Evolutionary conservation across 2,113 vertebrate genomes (phyloP).

Genomic region (Lepus americanus): DNA sequence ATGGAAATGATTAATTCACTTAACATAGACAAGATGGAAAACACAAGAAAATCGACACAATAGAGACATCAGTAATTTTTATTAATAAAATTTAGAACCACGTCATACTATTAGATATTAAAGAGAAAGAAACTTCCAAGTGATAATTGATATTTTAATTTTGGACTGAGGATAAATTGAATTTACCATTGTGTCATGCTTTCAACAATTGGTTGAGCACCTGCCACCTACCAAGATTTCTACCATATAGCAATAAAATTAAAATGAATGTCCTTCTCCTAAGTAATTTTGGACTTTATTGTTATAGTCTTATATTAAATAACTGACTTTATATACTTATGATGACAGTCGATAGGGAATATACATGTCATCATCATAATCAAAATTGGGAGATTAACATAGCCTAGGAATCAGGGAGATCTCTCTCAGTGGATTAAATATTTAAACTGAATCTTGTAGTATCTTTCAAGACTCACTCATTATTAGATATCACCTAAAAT

Average conservation of each 20-base stretch:
- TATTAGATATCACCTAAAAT: background rate
- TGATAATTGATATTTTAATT: background rate
- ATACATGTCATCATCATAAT: background rate
- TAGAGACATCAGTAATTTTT: background rate
- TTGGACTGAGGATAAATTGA: background rate
- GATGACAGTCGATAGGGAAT: background rate
- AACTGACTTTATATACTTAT: background rate
- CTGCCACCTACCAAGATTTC: background rate
- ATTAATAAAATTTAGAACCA: background rate
- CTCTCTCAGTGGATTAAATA: background rate
- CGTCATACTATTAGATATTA: background rate
- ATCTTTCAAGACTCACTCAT: background rate
- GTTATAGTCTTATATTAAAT: background rate
- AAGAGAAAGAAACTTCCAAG: background rate
- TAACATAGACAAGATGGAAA: background rate
- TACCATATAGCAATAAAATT: background rate
- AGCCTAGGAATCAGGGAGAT: background rate
- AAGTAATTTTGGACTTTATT: background rate
- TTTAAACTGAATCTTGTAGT: background rate
- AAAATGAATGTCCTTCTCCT: background rate
- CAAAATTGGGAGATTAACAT: background rate
- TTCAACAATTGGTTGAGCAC: background rate
- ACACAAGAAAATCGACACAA: background rate
- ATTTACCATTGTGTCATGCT: background rate
- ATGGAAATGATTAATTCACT: background rate